A percentile compares a stretch with the other conserved stretches of the same genome.
phyloP scores from a whole-genome alignment of 2,113 vertebrate species.

The Toxotes jaculatrix region DNA sequence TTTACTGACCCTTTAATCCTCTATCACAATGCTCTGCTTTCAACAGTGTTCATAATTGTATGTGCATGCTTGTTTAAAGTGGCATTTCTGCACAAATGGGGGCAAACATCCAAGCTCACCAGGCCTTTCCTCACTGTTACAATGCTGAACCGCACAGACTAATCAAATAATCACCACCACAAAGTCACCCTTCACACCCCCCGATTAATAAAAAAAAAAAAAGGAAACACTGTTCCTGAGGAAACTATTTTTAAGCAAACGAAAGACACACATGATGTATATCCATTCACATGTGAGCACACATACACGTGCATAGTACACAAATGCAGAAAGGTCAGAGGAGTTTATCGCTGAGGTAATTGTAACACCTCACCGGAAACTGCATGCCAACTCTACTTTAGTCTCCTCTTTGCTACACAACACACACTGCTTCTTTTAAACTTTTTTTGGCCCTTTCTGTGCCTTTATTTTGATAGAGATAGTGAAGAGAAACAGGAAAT shows the following conservation, averaged over 20 bases:
- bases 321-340: slow-evolving; percentile 50
- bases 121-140: slow-evolving; percentile 56
- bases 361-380: slow-evolving; percentile 60
- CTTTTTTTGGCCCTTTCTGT: too few relatives aligned
- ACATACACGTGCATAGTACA: slow-evolving; percentile 1
- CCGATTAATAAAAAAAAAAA: neutral
- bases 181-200: slow-evolving; percentile 37
- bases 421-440: too few relatives aligned
- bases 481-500: too few relatives aligned
- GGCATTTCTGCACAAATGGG: slow-evolving; percentile 34
- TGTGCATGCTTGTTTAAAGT: slow-evolving; percentile 18
- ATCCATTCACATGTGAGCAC: slow-evolving; percentile 21
- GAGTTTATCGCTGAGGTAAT: slow-evolving; percentile 27
- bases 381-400: slow-evolving; percentile 6
- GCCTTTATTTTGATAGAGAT: too few relatives aligned
- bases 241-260: slow-evolving; percentile 58
- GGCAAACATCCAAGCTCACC: slow-evolving; percentile 53
- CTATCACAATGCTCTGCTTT: neutral
- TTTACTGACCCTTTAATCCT: slow-evolving; percentile 2
- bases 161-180: slow-evolving; percentile 59
- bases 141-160: slow-evolving; percentile 46
- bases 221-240: neutral
- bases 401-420: neutral
- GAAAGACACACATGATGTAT: slow-evolving; percentile 32
- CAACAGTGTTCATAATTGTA: neutral